Evolutionary conservation across 2,113 vertebrate species (phyloP).

Genomic region (Neomonachus schauinslandi): DNA sequence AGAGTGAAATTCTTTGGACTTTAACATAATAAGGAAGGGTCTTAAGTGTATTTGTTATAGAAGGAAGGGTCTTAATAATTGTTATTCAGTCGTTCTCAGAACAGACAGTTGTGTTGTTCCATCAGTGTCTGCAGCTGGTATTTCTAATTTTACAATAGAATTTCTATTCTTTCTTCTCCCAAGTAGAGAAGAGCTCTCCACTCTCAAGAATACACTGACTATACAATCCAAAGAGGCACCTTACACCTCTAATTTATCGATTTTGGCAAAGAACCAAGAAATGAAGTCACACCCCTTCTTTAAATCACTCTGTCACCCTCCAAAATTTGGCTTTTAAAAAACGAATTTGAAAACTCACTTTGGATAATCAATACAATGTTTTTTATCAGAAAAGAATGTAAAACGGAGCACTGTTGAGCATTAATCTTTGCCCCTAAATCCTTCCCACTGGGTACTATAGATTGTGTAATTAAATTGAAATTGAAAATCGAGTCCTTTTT

Average conservation of each 20-base stretch:
- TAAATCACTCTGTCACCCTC: neutral
- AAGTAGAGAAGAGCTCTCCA: neutral
- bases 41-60: neutral
- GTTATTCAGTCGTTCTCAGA: neutral
- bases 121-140: neutral
- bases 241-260: neutral
- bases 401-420: neutral
- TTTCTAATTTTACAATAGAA: constrained; percentile 42
- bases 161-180: constrained; percentile 29
- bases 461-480: constrained; percentile 71
- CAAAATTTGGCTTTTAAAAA: constrained; percentile 18
- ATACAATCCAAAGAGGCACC: neutral
- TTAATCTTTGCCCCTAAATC: constrained; percentile 57
- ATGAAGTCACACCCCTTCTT: neutral
- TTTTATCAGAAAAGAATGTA: constrained; percentile 29
- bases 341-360: constrained; percentile 44
- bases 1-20: constrained; percentile 4
- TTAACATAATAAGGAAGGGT: neutral
- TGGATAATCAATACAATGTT: constrained; percentile 27
- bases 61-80: neutral
- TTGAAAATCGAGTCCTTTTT: constrained; percentile 47
- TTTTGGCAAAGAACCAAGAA: neutral
- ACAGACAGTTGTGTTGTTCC: neutral
- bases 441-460: constrained; percentile 17
- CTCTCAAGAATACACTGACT: neutral